A percentile compares a stretch with the other conserved stretches of the same genome.
phyloP scores from a whole-genome alignment of 1,140 invertebrate genomes.

The Drosophila repleta region DNA sequence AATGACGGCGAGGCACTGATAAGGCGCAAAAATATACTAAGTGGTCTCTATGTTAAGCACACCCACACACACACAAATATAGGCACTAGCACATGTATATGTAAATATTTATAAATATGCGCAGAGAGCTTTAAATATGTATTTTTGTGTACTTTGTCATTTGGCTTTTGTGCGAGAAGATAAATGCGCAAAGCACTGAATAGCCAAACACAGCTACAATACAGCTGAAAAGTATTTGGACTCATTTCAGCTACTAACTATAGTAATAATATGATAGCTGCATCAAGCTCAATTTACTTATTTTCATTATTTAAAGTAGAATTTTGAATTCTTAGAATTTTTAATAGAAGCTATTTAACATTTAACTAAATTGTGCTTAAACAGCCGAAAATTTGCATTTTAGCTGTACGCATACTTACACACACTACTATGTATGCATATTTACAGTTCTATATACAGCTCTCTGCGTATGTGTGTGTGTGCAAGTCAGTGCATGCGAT shows the following conservation, averaged over 20 bases:
- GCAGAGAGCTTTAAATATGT: constrained; percentile 18
- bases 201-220: constrained; percentile 16
- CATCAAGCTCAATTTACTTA: not conserved
- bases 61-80: not conserved
- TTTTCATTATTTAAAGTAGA: not conserved
- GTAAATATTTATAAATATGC: constrained; percentile 9
- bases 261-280: not conserved
- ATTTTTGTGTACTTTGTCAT: constrained; percentile 14
- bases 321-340: too few relatives aligned
- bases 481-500: constrained; percentile 7
- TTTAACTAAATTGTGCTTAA: too few relatives aligned
- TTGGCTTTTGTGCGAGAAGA: constrained; percentile 6
- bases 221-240: constrained; percentile 2
- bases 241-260: not conserved
- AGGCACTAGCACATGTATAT: constrained; percentile 2
- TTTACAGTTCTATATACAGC: not conserved
- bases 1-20: too few relatives aligned
- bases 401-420: not conserved
- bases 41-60: not conserved
- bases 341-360: too few relatives aligned
- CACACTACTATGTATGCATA: not conserved
- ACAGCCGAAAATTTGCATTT: not conserved
- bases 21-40: too few relatives aligned
- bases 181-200: constrained; percentile 7
- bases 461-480: too few relatives aligned